phyloP scores from a whole-genome alignment of 2,113 vertebrate genomes.

The Dunckerocampus dactyliophorus region DNA sequence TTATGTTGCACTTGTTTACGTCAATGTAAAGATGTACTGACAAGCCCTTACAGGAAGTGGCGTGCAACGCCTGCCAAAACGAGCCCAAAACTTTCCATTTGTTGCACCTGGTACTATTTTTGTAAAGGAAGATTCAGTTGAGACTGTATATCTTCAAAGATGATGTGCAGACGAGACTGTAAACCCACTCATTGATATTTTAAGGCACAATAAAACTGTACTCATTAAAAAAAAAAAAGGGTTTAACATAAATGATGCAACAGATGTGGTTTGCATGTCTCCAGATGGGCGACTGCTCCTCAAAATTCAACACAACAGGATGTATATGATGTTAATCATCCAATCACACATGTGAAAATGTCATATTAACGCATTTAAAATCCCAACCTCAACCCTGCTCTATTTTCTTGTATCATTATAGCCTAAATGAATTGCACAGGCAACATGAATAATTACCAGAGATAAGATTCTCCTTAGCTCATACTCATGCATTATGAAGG shows the following conservation, averaged over 20 bases:
- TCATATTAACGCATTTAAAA: background rate
- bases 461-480: slow-evolving; percentile 31
- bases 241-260: background rate
- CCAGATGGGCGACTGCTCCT: slow-evolving; percentile 33
- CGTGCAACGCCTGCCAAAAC: slow-evolving; percentile 19
- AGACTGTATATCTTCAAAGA: slow-evolving; percentile 2
- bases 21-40: slow-evolving; percentile 15
- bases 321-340: slow-evolving; percentile 24
- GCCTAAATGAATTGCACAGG: slow-evolving; percentile 16
- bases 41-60: slow-evolving; percentile 61
- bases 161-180: background rate
- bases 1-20: slow-evolving; percentile 27
- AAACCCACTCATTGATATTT: slow-evolving; percentile 2
- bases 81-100: slow-evolving; percentile 42
- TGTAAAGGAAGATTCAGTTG: slow-evolving; percentile 19
- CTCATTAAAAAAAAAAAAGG: background rate
- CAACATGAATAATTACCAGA: slow-evolving; percentile 40
- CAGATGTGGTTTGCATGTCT: slow-evolving; percentile 11
- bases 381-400: too few relatives aligned
- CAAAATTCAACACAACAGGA: slow-evolving; percentile 23
- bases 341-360: background rate
- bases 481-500: slow-evolving; percentile 60
- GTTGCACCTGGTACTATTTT: slow-evolving; percentile 35
- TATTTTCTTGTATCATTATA: background rate
- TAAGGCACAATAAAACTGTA: background rate